Base-by-base conservation (phyloP, 1,140 invertebrate species). In the Melitaea cinxia region DNA sequence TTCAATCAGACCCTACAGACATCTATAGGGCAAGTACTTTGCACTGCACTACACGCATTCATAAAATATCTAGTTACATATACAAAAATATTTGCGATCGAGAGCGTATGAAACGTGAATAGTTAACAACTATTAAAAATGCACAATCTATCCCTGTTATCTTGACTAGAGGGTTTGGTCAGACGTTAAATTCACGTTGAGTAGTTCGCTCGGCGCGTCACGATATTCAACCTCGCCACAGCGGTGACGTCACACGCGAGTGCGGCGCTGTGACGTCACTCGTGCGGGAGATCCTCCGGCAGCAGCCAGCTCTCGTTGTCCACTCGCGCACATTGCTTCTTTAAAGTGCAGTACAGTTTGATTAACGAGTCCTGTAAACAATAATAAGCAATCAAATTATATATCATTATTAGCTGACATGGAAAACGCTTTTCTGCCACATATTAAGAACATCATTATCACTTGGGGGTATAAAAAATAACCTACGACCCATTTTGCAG, bases 341-440 rank as follows among this genome's bases (percentile, higher is more conserved):
- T 93, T 7, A 95, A 72, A 56, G 93, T 94, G 65, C 91, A 88
- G 73, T 94, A 94, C 1, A 95, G 85, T 74, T 95, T 92, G 23
- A 93, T 88, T 67, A 95, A 82, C 28, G 93, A 93, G 71, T 95
- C 87, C 84, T 89, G 80, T 19, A 88, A 21, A 61, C 65, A 15
- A 68, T 45, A 45, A n/a, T n/a, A n/a, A n/a, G n/a, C n/a, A n/a
- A n/a, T n/a, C n/a, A n/a, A n/a, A n/a, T n/a, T n/a, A n/a, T n/a
- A n/a, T n/a, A n/a, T n/a, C n/a, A n/a, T n/a, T n/a, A n/a, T n/a
- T n/a, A n/a, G n/a, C n/a, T n/a, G n/a, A n/a, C n/a, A n/a, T n/a
- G n/a, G n/a, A n/a, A n/a, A n/a, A n/a, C n/a, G n/a, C n/a, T n/a
- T n/a, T n/a, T n/a, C n/a, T n/a, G n/a, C n/a, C n/a, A n/a, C n/a